Base-by-base conservation (phyloP, 2,888 invertebrate genomes). In the Agriotes lineatus region DNA sequence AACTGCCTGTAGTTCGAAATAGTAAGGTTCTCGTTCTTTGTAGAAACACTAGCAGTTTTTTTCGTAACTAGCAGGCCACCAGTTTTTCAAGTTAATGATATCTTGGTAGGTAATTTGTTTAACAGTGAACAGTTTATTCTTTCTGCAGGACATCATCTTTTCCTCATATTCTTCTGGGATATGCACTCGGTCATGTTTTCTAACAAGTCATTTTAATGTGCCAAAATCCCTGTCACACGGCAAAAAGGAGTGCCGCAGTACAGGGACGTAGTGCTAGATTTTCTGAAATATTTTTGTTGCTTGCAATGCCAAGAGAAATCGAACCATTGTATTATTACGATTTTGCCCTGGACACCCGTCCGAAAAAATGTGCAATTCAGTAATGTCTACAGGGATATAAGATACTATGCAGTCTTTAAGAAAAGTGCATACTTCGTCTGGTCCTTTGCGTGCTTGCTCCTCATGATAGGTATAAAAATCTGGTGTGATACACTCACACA, bases 141-240 rank as follows among this genome's bases (percentile, higher is more conserved):
- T 50, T n/a, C 12, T 25, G 33, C 30, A 52, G 33, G 48, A 20
- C 5, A 33, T 16, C 4, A 52, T 52, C 52, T 14, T 52, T 22
- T 52, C 33, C 16, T 52, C 16, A 16, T 52, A 52, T 10, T 30
- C 33, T 20, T 52, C 30, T 20, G 52, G 33, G 7, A 52, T 5
- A 30, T 52, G 33, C 1, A 25, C 33, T 6, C 52, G 30, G 56
- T 75, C 73, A 45, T 56, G 35, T 72, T 65, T 70, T 68, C 57
- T 69, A 12, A 74, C 33, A 9, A 61, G 25, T 61, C 67, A 19
- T 62, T 74, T 75, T 48, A 57, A 58, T 35, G 54, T 54, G 5
- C 71, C 74, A 68, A 75, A 75, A 60, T 72, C 71, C 35, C 74
- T 54, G 56, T 75, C 71, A 61, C 71, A 73, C 6, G 72, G 73